A percentile compares a stretch with the other conserved stretches of the same genome.
Conservation (phyloP, 2,888 invertebrate species). For the Eristalinus sepulchralis region DNA sequence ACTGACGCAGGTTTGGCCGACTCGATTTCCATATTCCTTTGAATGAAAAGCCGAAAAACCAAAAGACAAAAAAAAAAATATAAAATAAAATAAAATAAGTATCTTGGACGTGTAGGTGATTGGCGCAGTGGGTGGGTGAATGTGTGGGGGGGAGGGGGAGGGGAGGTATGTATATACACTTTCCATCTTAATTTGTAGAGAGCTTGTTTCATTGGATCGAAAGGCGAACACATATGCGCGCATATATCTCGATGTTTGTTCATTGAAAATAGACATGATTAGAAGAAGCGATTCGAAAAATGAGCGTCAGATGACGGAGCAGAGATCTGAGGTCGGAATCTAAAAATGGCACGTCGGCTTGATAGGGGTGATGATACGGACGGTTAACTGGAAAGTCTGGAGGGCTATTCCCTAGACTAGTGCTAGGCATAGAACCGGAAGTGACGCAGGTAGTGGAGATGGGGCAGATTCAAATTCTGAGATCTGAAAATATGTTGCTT, state of each 20-base stretch:
- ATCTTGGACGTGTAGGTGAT: neutral
- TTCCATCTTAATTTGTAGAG: constrained; percentile 28
- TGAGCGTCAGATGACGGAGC: neutral
- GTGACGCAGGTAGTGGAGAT: neutral
- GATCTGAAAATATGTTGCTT: no score
- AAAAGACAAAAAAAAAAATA: neutral
- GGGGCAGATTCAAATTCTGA: no score
- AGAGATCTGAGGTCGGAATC: neutral
- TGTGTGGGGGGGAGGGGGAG: neutral
- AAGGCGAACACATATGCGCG: neutral
- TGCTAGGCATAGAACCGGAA: no score
- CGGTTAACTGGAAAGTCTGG: neutral
- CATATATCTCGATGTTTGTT: neutral
- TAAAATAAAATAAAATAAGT: constrained; percentile 8
- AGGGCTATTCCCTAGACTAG: neutral
- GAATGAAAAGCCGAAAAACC: constrained; percentile 14
- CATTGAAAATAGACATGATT: constrained; percentile 46
- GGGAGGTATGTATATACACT: constrained; percentile 12
- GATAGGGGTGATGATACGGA: neutral
- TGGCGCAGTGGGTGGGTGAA: neutral
- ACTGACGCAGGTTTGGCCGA: constrained; percentile 77
- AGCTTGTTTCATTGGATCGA: constrained; percentile 4
- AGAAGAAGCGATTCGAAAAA: neutral
- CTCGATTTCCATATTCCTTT: constrained; percentile 78
- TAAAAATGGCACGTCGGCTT: neutral